phyloP scores from a whole-genome alignment of 2,113 vertebrate genomes.

The Oenanthe oenanthe region DNA sequence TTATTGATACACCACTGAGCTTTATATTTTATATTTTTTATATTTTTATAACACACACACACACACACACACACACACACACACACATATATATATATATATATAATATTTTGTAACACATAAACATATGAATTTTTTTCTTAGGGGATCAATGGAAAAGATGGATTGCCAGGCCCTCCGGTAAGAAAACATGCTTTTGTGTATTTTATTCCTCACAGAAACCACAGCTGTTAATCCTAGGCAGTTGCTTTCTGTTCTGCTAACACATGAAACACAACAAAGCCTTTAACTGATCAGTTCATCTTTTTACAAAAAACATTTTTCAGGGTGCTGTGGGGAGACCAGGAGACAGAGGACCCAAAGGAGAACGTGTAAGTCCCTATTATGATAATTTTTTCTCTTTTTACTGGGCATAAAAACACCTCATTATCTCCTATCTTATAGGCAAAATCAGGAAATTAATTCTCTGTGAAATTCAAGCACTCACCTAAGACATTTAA shows the following conservation, averaged over 20 bases:
- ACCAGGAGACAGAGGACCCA: slow-evolving; percentile 92
- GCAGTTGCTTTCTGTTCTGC: neutral
- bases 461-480: neutral
- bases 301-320: slow-evolving; percentile 17
- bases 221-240: neutral
- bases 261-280: neutral
- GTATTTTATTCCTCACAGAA: neutral
- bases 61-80: no score
- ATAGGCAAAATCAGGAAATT: neutral
- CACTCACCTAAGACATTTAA: neutral
- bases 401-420: neutral
- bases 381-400: neutral
- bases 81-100: no score
- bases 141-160: slow-evolving; percentile 81
- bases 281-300: neutral
- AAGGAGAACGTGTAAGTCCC: slow-evolving; percentile 93
- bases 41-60: no score
- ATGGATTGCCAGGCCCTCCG: slow-evolving; percentile 81
- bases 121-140: neutral
- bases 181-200: slow-evolving; percentile 64
- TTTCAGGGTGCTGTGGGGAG: slow-evolving; percentile 86
- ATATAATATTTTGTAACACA: neutral
- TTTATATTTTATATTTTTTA: neutral
- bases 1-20: neutral
- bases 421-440: neutral